These are phyloP conservation scores for Coecobrya sp. DNA, from an alignment of 2,888 invertebrate genomes.

Conservation along the genomic window DNA sequence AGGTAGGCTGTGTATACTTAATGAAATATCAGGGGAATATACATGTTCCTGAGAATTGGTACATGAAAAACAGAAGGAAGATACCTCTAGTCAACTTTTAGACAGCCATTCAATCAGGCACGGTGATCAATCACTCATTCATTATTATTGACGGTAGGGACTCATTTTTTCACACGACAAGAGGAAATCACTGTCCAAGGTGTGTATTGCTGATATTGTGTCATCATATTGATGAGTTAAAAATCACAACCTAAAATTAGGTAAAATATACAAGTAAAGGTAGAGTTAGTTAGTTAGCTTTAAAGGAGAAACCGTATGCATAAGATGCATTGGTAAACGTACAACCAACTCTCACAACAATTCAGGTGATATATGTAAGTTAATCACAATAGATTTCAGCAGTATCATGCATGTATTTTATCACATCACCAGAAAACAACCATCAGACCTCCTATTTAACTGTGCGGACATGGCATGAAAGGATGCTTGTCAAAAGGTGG, in stretches of 20 bases:
- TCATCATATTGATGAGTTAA: conserved; percentile 12
- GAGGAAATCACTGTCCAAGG: not conserved
- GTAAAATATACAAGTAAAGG: no score
- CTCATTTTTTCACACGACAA: conserved; percentile 68
- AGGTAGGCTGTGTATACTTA: not conserved
- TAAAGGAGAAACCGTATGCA: not conserved
- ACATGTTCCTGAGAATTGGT: conserved; percentile 50
- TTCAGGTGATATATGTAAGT: not conserved
- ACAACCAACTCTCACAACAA: not conserved
- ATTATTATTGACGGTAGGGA: conserved; percentile 47
- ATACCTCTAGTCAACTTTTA: conserved; percentile 15
- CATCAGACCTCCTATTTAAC: conserved; percentile 30
- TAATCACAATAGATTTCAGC: conserved; percentile 44
- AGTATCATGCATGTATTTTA: not conserved
- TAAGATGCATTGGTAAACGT: not conserved
- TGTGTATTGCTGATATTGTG: not conserved
- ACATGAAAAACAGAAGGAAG: conserved; percentile 45
- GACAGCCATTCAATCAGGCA: conserved; percentile 47
- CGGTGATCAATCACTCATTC: conserved; percentile 71
- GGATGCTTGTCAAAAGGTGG: conserved; percentile 66
- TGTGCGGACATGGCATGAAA: conserved; percentile 67
- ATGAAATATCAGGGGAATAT: not conserved
- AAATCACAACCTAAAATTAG: not conserved
- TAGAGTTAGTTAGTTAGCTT: no score
- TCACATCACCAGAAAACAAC: conserved; percentile 1